phyloP scores from a whole-genome alignment of 2,113 vertebrate genomes.

The Thymallus thymallus region DNA sequence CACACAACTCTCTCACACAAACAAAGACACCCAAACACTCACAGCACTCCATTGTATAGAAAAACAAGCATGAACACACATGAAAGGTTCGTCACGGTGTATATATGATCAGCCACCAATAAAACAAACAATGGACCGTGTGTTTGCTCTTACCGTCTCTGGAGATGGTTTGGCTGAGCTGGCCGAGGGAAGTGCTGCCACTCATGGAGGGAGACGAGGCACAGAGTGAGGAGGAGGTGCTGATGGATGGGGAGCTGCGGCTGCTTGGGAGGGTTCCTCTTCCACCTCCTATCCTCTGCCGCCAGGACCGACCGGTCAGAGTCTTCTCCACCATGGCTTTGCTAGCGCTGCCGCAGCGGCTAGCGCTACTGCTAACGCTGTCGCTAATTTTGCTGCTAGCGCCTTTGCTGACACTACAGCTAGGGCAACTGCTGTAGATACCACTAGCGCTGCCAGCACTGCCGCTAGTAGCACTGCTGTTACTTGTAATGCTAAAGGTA shows the following conservation, averaged over 20 bases:
- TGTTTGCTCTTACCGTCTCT: conserved; percentile 39
- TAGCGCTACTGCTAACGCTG: background rate
- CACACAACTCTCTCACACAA: no score
- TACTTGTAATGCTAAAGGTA: no score
- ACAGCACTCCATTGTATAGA: background rate
- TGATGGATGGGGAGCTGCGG: conserved; percentile 59
- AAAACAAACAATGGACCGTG: background rate
- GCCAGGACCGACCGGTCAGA: conserved; percentile 2
- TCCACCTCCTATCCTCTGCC: background rate
- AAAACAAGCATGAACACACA: background rate
- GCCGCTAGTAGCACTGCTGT: no score
- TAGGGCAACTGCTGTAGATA: background rate
- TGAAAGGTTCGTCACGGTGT: background rate
- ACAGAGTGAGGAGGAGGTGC: conserved; percentile 40
- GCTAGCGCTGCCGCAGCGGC: background rate
- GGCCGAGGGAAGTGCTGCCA: conserved; percentile 59
- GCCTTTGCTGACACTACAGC: background rate
- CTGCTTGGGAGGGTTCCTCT: conserved; percentile 52
- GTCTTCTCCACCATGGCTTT: conserved; percentile 1
- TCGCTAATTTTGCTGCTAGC: background rate
- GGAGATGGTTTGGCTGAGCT: conserved; percentile 49
- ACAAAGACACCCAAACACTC: conserved; percentile 20
- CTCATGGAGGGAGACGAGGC: conserved; percentile 43
- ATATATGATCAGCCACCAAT: background rate
- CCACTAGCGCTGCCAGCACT: background rate